Base-by-base conservation (phyloP, 2,113 vertebrate species). In the Sigmodon hispidus region DNA sequence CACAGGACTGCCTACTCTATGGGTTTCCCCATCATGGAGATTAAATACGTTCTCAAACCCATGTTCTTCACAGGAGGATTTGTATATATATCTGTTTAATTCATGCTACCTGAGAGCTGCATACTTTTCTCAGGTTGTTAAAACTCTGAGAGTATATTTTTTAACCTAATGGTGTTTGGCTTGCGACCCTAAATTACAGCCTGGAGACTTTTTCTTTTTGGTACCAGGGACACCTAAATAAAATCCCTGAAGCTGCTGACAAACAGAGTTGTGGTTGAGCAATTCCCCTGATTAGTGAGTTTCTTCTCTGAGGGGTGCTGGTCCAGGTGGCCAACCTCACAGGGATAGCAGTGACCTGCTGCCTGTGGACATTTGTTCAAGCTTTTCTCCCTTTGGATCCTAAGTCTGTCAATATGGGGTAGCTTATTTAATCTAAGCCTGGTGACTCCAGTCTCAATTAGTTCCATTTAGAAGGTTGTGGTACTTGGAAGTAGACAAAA, bases 391-490 rank as follows among this genome's bases (percentile, higher is more conserved):
- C 52, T 16, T 89, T 3, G 10, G 43, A 63, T 95, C 89, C n/a
- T 61, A 26, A 69, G 19, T 80, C 86, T 63, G 55, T 21, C 85
- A 72, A 24, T 57, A 79, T 76, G 70, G 87, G 55, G 93, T 80
- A 29, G 19, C 93, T 95, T 70, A 59, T 67, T 93, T 86, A 40
- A 67, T 92, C 45, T 73, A 67, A 93, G 59, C 48, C 89, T 73
- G 43, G 59, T 63, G 67, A 69, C 80, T 97, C 22, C 50, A 93
- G 70, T 85, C 76, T 63, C 22, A 91, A 0, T 85, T 72, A 90
- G 57, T 96, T 61, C 80, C 86, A 26, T 16, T 95, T 85, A 75
- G 85, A 81, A 29, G 45, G 65, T 2, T 72, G 76, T 76, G 48
- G 19, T 36, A 85, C 80, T 85, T 84, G 40, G 57, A 93, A 84